Conservation (phyloP, 2,888 invertebrate genomes). For the Amorpha juglandis region DNA sequence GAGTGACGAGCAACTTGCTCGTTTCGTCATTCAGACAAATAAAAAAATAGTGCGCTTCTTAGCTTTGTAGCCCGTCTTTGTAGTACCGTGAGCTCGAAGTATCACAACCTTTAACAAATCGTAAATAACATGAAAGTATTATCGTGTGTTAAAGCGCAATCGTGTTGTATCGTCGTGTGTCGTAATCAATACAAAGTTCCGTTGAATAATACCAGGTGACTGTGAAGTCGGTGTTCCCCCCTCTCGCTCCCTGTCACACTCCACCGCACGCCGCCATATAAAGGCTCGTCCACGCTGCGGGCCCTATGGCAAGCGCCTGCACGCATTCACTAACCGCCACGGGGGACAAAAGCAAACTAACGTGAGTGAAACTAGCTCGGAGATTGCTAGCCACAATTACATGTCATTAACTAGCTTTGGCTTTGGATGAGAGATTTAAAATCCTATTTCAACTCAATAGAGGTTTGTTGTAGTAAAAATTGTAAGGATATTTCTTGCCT, state of each 20-base stretch:
- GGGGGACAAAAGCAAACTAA: neutral
- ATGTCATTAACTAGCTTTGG: no score
- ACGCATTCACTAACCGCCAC: neutral
- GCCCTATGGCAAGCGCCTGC: neutral
- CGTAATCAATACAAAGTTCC: neutral
- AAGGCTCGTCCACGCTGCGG: slow-evolving; percentile 7
- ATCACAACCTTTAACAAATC: neutral
- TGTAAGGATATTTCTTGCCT: no score
- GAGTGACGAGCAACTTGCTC: no score
- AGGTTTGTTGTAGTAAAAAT: no score
- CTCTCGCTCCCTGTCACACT: neutral
- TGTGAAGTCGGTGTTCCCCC: neutral
- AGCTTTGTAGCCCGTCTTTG: no score
- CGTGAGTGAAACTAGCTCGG: neutral
- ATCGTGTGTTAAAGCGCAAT: slow-evolving; percentile 3
- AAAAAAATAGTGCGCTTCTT: no score
- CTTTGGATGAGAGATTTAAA: no score
- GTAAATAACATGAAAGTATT: slow-evolving; percentile 7
- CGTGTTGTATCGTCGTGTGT: slow-evolving; percentile 1
- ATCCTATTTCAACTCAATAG: no score
- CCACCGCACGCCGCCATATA: neutral
- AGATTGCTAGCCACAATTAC: no score
- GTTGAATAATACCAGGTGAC: slow-evolving; percentile 19
- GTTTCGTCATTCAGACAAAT: no score
- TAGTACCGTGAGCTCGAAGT: neutral